Evolutionary conservation across 2,888 invertebrate genomes (phyloP).

Genomic region (Himalopsyche japonica): DNA sequence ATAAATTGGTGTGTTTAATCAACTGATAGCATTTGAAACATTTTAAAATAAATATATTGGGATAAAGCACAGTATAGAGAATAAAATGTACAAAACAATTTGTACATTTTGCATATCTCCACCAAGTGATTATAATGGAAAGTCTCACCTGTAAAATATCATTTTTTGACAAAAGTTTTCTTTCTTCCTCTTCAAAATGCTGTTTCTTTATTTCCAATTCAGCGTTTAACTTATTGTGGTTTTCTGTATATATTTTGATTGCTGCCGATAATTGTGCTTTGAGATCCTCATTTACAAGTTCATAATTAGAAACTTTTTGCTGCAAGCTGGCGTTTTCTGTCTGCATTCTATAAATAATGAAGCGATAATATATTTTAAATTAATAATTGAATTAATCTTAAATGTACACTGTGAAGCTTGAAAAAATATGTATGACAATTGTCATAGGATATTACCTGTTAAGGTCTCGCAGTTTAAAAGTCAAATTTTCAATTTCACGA

Average conservation of each 20-base stretch:
- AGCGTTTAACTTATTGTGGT: not conserved
- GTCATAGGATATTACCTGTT: not conserved
- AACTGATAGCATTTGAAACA: too few relatives aligned
- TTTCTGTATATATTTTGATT: not conserved
- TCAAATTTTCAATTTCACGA: conserved; percentile 45
- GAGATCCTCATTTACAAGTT: not conserved
- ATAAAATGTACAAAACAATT: too few relatives aligned
- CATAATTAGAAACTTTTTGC: not conserved
- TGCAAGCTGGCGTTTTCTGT: conserved; percentile 10
- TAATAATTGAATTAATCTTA: too few relatives aligned
- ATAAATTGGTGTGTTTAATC: too few relatives aligned
- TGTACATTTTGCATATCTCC: too few relatives aligned
- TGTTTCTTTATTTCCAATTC: not conserved
- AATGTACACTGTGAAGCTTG: too few relatives aligned
- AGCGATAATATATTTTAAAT: too few relatives aligned
- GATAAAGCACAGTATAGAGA: too few relatives aligned
- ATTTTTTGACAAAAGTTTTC: not conserved
- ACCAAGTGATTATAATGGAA: not conserved
- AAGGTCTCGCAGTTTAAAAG: conserved; percentile 44
- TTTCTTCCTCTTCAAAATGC: not conserved
- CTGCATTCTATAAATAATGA: conserved; percentile 8
- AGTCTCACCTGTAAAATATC: conserved; percentile 8
- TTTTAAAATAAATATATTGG: too few relatives aligned
- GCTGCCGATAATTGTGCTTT: not conserved
- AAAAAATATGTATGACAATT: too few relatives aligned